These are phyloP conservation scores for Parnassius smintheus DNA, from an alignment of 2,888 invertebrate species.

Conservation along the genomic window DNA sequence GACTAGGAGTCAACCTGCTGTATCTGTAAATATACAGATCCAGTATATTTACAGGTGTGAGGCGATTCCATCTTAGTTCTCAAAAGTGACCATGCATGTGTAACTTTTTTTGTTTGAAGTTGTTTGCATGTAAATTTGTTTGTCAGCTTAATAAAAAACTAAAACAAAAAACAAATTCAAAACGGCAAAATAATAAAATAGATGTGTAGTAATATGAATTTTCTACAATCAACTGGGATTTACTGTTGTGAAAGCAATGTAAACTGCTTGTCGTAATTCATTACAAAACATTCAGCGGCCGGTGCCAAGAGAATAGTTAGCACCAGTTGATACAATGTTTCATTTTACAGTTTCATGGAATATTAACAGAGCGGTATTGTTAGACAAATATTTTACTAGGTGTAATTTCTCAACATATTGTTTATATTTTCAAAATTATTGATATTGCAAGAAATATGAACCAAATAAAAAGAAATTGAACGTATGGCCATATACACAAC, in stretches of 20 bases:
- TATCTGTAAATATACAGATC: too few species aligned
- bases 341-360: constrained; percentile 32
- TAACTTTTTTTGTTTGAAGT: too few species aligned
- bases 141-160: too few species aligned
- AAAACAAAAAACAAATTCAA: too few species aligned
- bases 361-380: constrained; percentile 30
- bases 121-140: too few species aligned
- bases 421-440: not conserved
- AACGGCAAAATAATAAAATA: constrained; percentile 7
- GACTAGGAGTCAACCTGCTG: too few species aligned
- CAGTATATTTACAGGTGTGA: too few species aligned
- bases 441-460: not conserved
- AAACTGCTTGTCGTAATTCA: constrained; percentile 26
- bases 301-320: constrained; percentile 27
- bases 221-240: constrained; percentile 13
- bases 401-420: constrained; percentile 2
- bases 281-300: constrained; percentile 16
- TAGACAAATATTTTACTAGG: constrained; percentile 22
- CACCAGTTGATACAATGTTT: constrained; percentile 32
- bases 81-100: too few species aligned
- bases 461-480: too few species aligned
- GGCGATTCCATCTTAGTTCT: too few species aligned
- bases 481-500: too few species aligned
- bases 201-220: constrained; percentile 15
- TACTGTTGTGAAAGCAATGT: constrained; percentile 19